Base-by-base conservation (phyloP, 2,113 vertebrate species). In the Poeciliopsis occidentalis region DNA sequence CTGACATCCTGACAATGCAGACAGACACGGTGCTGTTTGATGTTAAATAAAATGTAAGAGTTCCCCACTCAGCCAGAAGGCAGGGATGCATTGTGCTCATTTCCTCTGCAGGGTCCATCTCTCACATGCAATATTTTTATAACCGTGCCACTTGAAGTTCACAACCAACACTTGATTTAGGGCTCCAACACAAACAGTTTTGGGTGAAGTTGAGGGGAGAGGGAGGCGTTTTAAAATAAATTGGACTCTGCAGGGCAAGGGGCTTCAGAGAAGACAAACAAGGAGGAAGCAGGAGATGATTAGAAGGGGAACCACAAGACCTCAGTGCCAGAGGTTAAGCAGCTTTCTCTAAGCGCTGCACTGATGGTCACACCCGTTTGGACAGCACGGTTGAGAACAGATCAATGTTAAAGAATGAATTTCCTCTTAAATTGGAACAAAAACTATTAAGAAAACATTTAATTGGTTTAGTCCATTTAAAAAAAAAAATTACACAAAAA, bases 61-160 rank as follows among this genome's bases (percentile, higher is more conserved):
- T 47, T 87, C 85, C 89, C 79, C 86, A 88, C 90, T 90, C 82
- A 91, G 88, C 75, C 84, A 75, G 74, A 44, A 82, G 81, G 83
- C 79, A 75, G 66, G 73, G 74, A 84, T 64, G 83, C 90, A 92
- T 92, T 93, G 94, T 92, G 72, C 86, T 94, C 91, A 89, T 92
- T 94, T 94, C 94, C 94, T 92, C 65, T 80, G 61, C 79, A n/a
- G 66, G 61, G 87, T 83, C 89, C 87, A 93, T 94, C 92, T 93
- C 92, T 94, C 93, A 92, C 68, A 79, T 89, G 91, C 89, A 76
- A 89, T 95, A 94, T 95, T 95, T 95, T 95, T 81, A 89, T 94
- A 95, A 95, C 94, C 93, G 89, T 85, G 78, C 87, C 41, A 68
- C 91, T 85, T 90, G 82, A 78, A 91, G 93, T 93, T 94, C 92